These are phyloP conservation scores for Coreius guichenoti DNA, from an alignment of 2,797 vertebrate species.

Conservation along the genomic window DNA sequence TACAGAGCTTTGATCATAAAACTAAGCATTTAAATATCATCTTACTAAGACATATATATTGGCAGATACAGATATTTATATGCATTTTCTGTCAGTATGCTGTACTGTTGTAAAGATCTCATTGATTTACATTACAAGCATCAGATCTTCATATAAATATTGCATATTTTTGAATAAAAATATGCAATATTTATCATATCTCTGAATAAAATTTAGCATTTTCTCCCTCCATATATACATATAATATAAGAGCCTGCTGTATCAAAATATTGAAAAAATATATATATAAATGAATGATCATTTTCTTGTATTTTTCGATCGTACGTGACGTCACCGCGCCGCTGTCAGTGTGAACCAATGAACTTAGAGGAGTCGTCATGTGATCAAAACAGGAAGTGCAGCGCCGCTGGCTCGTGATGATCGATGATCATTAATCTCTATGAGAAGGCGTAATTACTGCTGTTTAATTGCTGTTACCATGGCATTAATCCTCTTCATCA, in stretches of 20 bases:
- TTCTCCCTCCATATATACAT: too few relatives aligned
- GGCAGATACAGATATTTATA: not conserved
- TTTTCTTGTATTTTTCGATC: not conserved
- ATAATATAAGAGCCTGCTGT: too few relatives aligned
- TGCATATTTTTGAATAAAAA: too few relatives aligned
- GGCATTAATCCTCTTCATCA: conserved; percentile 67
- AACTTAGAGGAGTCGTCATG: conserved; percentile 34
- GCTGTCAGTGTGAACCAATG: conserved; percentile 17
- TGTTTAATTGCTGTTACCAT: conserved; percentile 69
- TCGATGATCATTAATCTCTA: conserved; percentile 1
- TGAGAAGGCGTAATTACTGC: conserved; percentile 67
- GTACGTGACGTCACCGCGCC: not conserved
- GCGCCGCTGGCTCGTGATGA: not conserved
- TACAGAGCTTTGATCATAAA: not conserved
- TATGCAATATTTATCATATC: too few relatives aligned
- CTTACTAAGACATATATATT: not conserved
- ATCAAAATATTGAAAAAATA: too few relatives aligned
- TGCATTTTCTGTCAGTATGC: fast-evolving
- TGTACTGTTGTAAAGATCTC: not conserved
- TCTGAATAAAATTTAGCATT: too few relatives aligned
- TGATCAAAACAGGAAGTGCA: conserved; percentile 62
- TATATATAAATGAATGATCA: not conserved
- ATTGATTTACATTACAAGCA: not conserved
- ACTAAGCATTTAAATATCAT: not conserved
- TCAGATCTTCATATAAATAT: not conserved